Base-by-base conservation (phyloP, 1,140 invertebrate species). In the Sycophaga agraensis region DNA sequence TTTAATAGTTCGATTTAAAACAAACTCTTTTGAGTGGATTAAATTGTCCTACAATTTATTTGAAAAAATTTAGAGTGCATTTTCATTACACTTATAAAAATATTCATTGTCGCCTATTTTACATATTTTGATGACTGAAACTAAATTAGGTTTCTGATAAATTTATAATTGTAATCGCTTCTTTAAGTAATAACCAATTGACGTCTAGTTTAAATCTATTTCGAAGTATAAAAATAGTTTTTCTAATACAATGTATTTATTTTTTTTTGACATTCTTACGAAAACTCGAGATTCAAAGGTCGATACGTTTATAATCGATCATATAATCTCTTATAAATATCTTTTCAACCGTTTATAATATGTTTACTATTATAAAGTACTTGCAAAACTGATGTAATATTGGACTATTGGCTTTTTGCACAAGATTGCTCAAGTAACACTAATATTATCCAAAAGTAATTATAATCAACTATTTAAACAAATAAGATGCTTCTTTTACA, bases 61-160 rank as follows among this genome's bases (percentile, higher is more conserved):
- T 14, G 3, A 39, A 49, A 35, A 49, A 58, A 58, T 58, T 58
- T 58, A 49, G 45, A n/a, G n/a, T n/a, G n/a, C n/a, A n/a, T n/a
- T 46, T 60, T 46, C 48, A 26, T 43, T 51, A 53, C 39, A 53
- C 49, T 53, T 60, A 66, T 55, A 58, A 62, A 61, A 66, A 62
- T 66, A 59, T 59, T 48, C 43, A 26, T 35, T 24, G 40, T 59
- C n/a, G n/a, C n/a, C n/a, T 62, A 63, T 22, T 37, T 59, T 37
- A 50, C 22, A 58, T 54, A 24, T 14, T 24, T 2, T 28, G 17
- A 8, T 11, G 31, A 35, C 31, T 28, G 0, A 31, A 40, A 50
- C 9, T 0, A 40, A 59, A 51, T 59, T 31, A 42, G 19, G 34
- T 40, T n/a, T 7, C 26, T 31, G 26, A 2, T 21, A 22, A 59